Evolutionary conservation across 2,113 vertebrate species (phyloP).

Genomic region (Austrofundulus limnaeus): DNA sequence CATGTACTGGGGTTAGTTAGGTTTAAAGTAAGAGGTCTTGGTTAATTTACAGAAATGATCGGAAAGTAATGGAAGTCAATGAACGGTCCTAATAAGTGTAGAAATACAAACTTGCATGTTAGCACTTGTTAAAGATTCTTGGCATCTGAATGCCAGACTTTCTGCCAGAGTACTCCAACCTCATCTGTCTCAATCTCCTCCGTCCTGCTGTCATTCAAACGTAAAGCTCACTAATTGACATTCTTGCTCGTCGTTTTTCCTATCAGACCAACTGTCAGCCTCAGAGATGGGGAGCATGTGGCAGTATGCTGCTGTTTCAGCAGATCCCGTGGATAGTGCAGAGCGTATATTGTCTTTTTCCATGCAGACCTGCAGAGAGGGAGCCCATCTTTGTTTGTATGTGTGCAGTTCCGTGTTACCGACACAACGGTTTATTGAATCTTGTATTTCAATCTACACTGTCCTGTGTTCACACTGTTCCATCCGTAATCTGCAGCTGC

Average conservation of each 20-base stretch:
- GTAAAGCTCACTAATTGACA: constrained; percentile 67
- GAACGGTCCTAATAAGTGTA: too few relatives aligned
- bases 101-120: too few relatives aligned
- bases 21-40: too few relatives aligned
- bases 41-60: too few relatives aligned
- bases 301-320: constrained; percentile 63
- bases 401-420: constrained; percentile 20
- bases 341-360: constrained; percentile 29
- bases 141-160: constrained; percentile 40
- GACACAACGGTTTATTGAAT: constrained; percentile 23
- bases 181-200: constrained; percentile 38
- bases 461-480: constrained; percentile 19
- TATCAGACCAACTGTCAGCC: constrained; percentile 63
- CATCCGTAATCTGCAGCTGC: constrained; percentile 19
- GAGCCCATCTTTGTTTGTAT: constrained; percentile 1
- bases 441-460: constrained; percentile 14
- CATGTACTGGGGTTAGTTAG: too few relatives aligned
- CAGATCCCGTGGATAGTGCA: constrained; percentile 60
- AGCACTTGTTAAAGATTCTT: constrained; percentile 26
- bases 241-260: constrained; percentile 49
- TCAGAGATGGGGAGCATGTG: constrained; percentile 40
- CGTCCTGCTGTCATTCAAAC: constrained; percentile 50
- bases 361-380: constrained; percentile 22
- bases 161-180: constrained; percentile 42
- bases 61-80: too few relatives aligned